phyloP scores from a whole-genome alignment of 1,140 invertebrate species.

The Dufourea novaeangliae region DNA sequence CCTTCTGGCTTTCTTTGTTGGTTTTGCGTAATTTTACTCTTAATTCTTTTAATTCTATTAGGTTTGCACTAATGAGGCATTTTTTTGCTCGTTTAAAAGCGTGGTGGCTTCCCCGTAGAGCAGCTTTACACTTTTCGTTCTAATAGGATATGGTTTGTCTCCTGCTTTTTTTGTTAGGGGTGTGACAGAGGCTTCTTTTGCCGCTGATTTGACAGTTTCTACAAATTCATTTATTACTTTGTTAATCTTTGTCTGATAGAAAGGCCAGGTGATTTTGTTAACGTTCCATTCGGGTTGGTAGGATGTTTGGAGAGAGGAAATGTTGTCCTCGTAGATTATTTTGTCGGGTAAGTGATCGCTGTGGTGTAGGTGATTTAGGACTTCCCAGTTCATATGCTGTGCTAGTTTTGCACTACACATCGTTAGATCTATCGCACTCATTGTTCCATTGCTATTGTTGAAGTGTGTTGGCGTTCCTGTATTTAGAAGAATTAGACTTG shows the following conservation, averaged over 20 bases:
- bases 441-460: neutral
- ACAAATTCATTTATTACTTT: neutral
- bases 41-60: no score
- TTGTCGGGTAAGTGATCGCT: neutral
- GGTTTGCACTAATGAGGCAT: no score
- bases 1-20: no score
- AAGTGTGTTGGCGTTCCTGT: no score
- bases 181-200: no score
- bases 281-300: neutral
- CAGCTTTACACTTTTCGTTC: constrained; percentile 66
- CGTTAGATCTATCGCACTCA: neutral
- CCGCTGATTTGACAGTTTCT: neutral
- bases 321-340: neutral
- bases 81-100: constrained; percentile 50
- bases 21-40: no score
- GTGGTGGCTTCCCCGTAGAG: constrained; percentile 63
- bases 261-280: neutral
- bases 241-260: neutral
- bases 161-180: constrained; percentile 43
- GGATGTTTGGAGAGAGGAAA: neutral
- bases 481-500: no score
- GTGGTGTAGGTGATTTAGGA: neutral
- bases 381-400: neutral
- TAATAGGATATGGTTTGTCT: constrained; percentile 71
- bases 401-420: neutral